These are phyloP conservation scores for Heteropelma amictum DNA, from an alignment of 2,888 invertebrate genomes.

Conservation along the genomic window DNA sequence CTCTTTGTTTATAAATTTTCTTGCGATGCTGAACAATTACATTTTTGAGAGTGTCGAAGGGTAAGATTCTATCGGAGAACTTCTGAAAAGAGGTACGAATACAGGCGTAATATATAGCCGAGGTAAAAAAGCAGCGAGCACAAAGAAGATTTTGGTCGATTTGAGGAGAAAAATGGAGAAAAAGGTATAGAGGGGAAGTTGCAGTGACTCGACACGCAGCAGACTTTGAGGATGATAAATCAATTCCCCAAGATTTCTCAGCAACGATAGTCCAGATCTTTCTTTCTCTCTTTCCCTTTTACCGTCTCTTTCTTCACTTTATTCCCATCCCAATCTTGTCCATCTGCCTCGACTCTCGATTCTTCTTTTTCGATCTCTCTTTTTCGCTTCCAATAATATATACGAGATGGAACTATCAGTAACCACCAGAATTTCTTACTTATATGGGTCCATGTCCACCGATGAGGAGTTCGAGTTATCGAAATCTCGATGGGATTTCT, in stretches of 20 bases:
- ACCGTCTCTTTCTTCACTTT: constrained; percentile 10
- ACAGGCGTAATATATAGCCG: constrained; percentile 16
- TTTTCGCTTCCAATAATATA: not conserved
- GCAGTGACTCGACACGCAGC: constrained; percentile 45
- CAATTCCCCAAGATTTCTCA: constrained; percentile 62
- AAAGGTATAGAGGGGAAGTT: constrained; percentile 28
- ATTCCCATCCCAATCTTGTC: not conserved
- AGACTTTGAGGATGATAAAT: constrained; percentile 64
- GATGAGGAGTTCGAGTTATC: not conserved
- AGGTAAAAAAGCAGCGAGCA: constrained; percentile 32
- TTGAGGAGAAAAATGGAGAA: not conserved
- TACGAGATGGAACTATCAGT: constrained; percentile 50
- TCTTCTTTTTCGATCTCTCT: constrained; percentile 22
- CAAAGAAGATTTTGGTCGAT: constrained; percentile 26
- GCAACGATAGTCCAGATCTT: constrained; percentile 56
- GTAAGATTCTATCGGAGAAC: constrained; percentile 51
- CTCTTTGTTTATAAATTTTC: constrained; percentile 8
- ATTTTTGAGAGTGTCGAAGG: constrained; percentile 27
- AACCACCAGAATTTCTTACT: constrained; percentile 26
- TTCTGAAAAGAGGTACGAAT: constrained; percentile 16
- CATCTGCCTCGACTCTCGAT: constrained; percentile 15
- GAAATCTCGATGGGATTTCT: not conserved
- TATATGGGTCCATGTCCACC: not conserved
- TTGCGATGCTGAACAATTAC: constrained; percentile 39
- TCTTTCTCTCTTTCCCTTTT: not conserved